Base-by-base conservation (phyloP, 2,113 vertebrate genomes). In the Pardalotus punctatus region DNA sequence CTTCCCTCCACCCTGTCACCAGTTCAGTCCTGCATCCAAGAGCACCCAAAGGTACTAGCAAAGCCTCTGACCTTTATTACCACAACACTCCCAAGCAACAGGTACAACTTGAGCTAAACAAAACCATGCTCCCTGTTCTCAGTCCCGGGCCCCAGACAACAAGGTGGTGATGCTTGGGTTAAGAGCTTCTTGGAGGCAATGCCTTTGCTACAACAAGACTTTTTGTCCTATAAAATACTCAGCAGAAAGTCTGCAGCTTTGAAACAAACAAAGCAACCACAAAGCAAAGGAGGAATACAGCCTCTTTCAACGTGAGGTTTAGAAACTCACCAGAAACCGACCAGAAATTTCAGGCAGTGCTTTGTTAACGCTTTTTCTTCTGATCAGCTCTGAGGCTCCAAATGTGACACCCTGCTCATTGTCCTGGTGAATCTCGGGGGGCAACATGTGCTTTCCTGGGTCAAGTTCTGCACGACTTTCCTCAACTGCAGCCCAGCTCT, bases 341-440 rank as follows among this genome's bases (percentile, higher is more conserved):
- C 9, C 16, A 1, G 50, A 43, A 13, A 8, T 29, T 64, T 90
- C 53, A 56, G 19, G 5, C 33, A 43, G 21, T 2, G 4, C 1
- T 0, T 25, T n/a, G 7, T 21, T 24, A 23, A 8, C n/a, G 8
- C 3, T 70, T 50, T 66, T 81, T n/a, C 8, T n/a, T 67, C 15
- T 36, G 13, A 36, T 7, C 40, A 67, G 13, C 12, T 31, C 8
- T 3, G 67, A 12, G 12, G 10, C 25, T 40, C 5, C 28, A n/a
- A 38, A 29, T 1, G 18, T 0, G 0, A 14, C 16, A 12, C 20
- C 18, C 25, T 36, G 45, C 16, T 18, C 40, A 6, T 5, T 6
- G 12, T 81, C 12, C 36, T 4, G 4, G 8, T 0, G 0, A 64
- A 10, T n/a, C 54, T 5, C 3, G 0, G 16, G 31, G 12, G 14